Conservation (phyloP, 2,113 vertebrate species). For the Phalacrocorax pelagicus region DNA sequence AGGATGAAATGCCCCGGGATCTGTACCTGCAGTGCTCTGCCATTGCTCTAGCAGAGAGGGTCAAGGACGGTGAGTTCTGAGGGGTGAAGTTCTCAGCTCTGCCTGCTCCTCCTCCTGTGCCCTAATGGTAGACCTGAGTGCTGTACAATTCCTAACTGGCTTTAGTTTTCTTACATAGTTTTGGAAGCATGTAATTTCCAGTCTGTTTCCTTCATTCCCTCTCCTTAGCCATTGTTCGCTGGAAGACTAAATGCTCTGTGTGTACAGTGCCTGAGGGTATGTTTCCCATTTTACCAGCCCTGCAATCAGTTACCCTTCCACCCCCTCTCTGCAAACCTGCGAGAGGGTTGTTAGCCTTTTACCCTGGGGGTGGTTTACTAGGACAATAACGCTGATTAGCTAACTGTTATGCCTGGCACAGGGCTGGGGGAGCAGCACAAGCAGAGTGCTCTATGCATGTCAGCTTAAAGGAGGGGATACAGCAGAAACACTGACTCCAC, state of each 20-base stretch:
- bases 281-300: not conserved
- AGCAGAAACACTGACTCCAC: not conserved
- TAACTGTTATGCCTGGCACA: not conserved
- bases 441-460: not conserved
- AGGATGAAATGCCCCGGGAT: not conserved
- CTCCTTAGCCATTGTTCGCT: not conserved
- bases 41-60: not conserved
- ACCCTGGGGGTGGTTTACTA: not conserved
- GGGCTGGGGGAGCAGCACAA: not conserved
- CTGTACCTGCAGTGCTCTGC: not conserved
- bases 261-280: not conserved
- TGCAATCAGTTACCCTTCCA: not conserved
- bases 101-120: not conserved
- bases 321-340: not conserved
- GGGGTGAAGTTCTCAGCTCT: not conserved
- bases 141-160: not conserved
- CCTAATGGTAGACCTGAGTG: not conserved
- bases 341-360: not conserved
- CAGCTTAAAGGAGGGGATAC: not conserved
- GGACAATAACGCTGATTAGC: not conserved
- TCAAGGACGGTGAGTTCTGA: fast-evolving
- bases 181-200: not conserved
- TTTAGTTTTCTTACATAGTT: not conserved
- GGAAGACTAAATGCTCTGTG: not conserved
- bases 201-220: not conserved